phyloP scores from a whole-genome alignment of 2,113 vertebrate genomes.

The Cinclus mexicanus region DNA sequence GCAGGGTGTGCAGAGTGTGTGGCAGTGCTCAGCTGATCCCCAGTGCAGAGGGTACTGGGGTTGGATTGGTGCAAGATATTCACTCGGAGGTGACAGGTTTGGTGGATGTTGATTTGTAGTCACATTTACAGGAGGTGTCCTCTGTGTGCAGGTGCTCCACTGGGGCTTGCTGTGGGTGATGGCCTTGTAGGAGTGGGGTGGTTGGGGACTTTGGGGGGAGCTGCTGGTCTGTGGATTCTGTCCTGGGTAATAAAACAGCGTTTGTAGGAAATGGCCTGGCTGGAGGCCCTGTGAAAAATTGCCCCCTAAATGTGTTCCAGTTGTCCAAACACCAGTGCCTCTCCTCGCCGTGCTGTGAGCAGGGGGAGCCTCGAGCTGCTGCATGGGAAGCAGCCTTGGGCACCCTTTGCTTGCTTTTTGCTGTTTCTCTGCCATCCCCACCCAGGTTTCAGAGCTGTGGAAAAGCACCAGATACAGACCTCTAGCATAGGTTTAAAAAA shows the following conservation, averaged over 20 bases:
- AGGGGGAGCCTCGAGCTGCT: not conserved
- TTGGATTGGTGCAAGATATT: not conserved
- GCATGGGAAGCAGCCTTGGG: not conserved
- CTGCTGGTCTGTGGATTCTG: constrained; percentile 40
- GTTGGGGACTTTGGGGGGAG: not conserved
- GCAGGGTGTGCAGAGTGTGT: not conserved
- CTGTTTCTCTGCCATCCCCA: not conserved
- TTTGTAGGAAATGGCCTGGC: constrained; percentile 54
- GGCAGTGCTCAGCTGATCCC: not conserved
- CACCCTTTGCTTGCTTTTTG: constrained; percentile 40
- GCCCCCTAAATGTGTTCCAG: constrained; percentile 77
- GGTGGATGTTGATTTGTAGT: fast-evolving
- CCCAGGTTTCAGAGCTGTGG: not conserved
- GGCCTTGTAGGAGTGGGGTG: not conserved
- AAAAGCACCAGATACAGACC: not conserved
- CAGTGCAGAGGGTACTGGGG: not conserved
- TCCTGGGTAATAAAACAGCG: constrained; percentile 44
- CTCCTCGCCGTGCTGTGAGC: not conserved
- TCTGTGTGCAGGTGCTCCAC: fast-evolving
- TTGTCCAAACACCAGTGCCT: constrained; percentile 80
- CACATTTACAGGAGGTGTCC: fast-evolving
- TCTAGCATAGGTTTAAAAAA: not conserved
- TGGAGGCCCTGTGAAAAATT: constrained; percentile 67
- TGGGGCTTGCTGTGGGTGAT: not conserved
- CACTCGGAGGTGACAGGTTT: not conserved